These are phyloP conservation scores for Caenorhabditis brenneri DNA, from an alignment of 1,140 invertebrate genomes.

Conservation along the genomic window DNA sequence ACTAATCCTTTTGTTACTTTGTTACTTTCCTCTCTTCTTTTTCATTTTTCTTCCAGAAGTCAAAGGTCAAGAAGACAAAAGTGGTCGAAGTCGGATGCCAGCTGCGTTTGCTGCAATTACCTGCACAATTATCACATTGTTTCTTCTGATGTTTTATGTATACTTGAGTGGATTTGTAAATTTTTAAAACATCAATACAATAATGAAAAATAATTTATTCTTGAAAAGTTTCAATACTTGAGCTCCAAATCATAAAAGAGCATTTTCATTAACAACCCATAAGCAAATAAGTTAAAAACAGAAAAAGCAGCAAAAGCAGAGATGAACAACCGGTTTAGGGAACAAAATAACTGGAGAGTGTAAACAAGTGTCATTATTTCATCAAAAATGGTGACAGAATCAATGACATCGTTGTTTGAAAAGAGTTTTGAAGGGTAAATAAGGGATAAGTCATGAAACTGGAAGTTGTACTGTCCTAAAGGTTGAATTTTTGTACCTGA, in stretches of 20 bases:
- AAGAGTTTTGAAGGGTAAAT: background rate
- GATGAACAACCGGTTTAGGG: constrained; percentile 8
- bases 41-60: background rate
- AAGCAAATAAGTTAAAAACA: background rate
- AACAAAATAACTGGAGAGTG: constrained; percentile 27
- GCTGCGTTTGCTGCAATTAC: constrained; percentile 6
- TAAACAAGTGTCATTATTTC: constrained; percentile 15
- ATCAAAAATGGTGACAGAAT: constrained; percentile 9
- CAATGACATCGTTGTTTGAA: background rate
- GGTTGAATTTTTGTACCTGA: constrained; percentile 7
- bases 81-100: background rate
- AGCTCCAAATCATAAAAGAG: background rate
- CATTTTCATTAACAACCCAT: constrained; percentile 21
- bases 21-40: background rate
- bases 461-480: constrained; percentile 17
- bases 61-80: background rate
- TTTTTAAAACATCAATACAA: background rate
- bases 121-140: background rate
- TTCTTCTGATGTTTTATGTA: background rate
- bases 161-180: constrained; percentile 9
- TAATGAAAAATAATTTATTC: background rate
- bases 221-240: no score
- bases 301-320: background rate
- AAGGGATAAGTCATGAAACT: background rate
- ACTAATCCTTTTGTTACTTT: background rate